phyloP scores from a whole-genome alignment of 2,888 invertebrate species.

The Eupelmus urozonus region DNA sequence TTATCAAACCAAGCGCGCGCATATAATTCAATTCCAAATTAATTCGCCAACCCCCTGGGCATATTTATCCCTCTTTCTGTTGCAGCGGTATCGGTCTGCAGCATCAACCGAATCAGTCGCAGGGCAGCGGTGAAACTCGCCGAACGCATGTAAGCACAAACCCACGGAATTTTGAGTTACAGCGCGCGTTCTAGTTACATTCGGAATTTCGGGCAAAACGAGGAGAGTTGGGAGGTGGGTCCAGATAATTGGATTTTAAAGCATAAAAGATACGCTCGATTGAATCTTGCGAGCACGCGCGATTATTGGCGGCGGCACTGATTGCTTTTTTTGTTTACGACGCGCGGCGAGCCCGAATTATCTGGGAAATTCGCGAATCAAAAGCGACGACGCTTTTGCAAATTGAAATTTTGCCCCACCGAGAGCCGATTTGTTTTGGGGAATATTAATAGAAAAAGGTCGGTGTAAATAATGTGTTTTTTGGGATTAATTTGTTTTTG shows the following conservation, averaged over 20 bases:
- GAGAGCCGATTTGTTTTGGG: too few relatives aligned
- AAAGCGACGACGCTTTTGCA: background rate
- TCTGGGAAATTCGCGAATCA: conserved; percentile 19
- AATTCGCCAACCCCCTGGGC: background rate
- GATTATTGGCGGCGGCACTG: conserved; percentile 26
- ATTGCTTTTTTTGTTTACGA: conserved; percentile 48
- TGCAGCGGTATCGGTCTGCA: conserved; percentile 55
- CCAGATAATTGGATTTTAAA: conserved; percentile 50
- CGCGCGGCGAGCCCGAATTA: conserved; percentile 3
- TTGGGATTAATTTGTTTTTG: too few relatives aligned
- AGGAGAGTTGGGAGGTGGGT: background rate
- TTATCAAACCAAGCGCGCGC: background rate
- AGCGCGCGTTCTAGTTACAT: conserved; percentile 32
- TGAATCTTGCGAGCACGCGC: conserved; percentile 19
- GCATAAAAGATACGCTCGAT: conserved; percentile 42
- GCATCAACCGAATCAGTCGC: conserved; percentile 55
- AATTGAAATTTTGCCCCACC: conserved; percentile 41
- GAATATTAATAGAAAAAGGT: too few relatives aligned
- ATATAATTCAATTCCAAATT: conserved; percentile 3
- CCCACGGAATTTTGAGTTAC: too few relatives aligned
- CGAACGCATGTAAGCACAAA: conserved; percentile 50
- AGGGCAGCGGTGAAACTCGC: conserved; percentile 39
- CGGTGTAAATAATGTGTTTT: too few relatives aligned
- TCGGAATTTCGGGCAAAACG: background rate
- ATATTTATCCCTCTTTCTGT: conserved; percentile 21